Evolutionary conservation across 2,113 vertebrate species (phyloP).

Genomic region (Macquaria australasica): DNA sequence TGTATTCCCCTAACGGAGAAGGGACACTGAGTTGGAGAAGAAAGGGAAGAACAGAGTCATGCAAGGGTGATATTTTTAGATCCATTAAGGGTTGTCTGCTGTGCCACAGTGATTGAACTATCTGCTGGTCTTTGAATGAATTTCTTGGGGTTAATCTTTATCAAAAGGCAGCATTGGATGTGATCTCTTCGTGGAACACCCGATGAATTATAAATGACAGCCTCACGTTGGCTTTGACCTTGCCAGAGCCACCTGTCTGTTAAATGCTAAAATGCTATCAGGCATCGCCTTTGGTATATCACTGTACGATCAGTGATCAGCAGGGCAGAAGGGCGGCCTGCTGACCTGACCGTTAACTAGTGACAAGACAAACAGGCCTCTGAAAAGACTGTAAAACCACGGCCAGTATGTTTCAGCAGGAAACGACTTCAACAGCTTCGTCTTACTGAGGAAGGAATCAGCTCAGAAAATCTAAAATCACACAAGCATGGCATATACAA

Average conservation of each 20-base stretch:
- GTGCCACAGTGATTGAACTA: constrained; percentile 50
- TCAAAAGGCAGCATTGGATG: constrained; percentile 57
- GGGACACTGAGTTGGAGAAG: constrained; percentile 8
- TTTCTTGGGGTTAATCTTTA: constrained; percentile 59
- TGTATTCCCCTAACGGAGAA: constrained; percentile 25
- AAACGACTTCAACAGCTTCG: background rate
- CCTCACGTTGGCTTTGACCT: constrained; percentile 74
- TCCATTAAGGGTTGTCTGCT: constrained; percentile 45
- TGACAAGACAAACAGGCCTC: background rate
- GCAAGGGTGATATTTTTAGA: constrained; percentile 55
- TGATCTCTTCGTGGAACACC: constrained; percentile 69
- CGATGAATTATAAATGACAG: constrained; percentile 79
- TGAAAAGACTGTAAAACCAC: background rate
- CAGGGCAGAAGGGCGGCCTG: constrained; percentile 33
- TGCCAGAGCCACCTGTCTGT: constrained; percentile 64
- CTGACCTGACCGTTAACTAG: constrained; percentile 50
- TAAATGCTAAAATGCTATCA: constrained; percentile 63
- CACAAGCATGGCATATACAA: background rate
- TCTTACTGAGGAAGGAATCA: background rate
- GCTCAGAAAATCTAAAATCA: background rate
- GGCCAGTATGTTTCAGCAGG: background rate
- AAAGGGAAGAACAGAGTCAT: constrained; percentile 37
- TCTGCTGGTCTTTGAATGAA: constrained; percentile 43
- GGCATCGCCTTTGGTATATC: constrained; percentile 53
- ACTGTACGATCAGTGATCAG: constrained; percentile 63